Base-by-base conservation (phyloP, 2,888 invertebrate genomes). In the Boloria euphrosyne region DNA sequence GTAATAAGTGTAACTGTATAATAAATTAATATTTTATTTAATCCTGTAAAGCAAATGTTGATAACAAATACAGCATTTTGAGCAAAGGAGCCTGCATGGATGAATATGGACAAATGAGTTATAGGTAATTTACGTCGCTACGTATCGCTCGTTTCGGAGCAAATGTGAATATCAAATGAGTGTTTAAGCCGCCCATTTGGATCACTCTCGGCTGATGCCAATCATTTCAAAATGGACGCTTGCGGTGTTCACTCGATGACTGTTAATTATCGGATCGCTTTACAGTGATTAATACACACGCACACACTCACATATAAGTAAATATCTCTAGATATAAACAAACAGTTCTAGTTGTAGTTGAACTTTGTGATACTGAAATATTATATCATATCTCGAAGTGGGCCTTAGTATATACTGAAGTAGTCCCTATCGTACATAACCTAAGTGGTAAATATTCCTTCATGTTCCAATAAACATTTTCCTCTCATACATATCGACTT, bases 101-200 rank as follows among this genome's bases (percentile, higher is more conserved):
- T 89, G 85, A 87, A 88, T 86, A 80, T 84, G 82, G 78, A 83
- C 84, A 88, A 89, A 89, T 88, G 87, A 87, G 84, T 65, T 44
- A 44, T 54, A 55, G 54, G 82, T 85, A 88, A 90, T 89, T 88
- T 86, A 83, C 76, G 71, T 81, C 77, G 75, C 77, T 76, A 73
- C 79, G 79, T 76, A 78, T 77, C 75, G 81, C 76, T 75, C 83
- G 79, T 80, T 84, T 76, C 80, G 78, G 70, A 83, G 80, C 83
- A 81, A 87, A 89, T 85, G 86, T 87, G 89, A 90, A 90, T 90
- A 89, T 87, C 81, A 86, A 88, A 89, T 89, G 88, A 89, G 85
- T 85, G 78, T 87, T 89, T 87, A 87, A 88, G 84, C 87, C 79
- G 80, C 81, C 82, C 83, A 86, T 88, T 89, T 84, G 86, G 86